A percentile compares a stretch with the other conserved stretches of the same genome.
These are phyloP conservation scores for Steatornis caripensis DNA, from an alignment of 2,113 vertebrate genomes.

Conservation along the genomic window DNA sequence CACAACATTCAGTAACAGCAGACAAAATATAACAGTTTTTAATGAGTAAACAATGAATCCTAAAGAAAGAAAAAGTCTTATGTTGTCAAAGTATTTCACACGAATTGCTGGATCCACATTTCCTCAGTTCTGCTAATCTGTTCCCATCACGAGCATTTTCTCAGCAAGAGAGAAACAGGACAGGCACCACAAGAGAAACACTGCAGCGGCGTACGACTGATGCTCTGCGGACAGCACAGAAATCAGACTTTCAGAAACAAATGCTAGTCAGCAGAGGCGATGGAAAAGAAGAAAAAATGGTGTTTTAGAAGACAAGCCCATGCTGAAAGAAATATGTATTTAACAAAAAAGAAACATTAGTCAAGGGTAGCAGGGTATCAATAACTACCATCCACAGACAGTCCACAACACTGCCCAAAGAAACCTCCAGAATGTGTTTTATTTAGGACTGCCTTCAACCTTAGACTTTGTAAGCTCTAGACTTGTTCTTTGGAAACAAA, in stretches of 20 bases:
- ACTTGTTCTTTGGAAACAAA: background rate
- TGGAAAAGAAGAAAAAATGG: background rate
- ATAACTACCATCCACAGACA: background rate
- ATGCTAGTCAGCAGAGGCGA: accelerated
- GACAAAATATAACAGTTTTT: background rate
- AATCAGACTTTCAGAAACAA: background rate
- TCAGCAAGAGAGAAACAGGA: background rate
- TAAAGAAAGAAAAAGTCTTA: background rate
- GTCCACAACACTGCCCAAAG: background rate
- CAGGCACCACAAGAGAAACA: background rate
- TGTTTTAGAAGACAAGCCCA: background rate
- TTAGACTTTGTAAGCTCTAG: background rate
- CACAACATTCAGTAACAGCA: background rate
- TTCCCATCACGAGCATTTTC: background rate
- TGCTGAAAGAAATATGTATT: background rate
- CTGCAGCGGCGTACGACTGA: background rate
- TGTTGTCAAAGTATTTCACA: background rate
- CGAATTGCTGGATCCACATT: background rate
- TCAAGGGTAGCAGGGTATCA: background rate
- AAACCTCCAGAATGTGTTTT: background rate
- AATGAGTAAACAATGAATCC: background rate
- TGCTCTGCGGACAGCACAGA: background rate
- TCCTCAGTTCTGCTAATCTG: background rate
- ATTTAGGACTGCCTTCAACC: background rate
- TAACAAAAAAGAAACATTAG: background rate